Conservation (phyloP, 2,113 vertebrate species). For the Fregetta grallaria region DNA sequence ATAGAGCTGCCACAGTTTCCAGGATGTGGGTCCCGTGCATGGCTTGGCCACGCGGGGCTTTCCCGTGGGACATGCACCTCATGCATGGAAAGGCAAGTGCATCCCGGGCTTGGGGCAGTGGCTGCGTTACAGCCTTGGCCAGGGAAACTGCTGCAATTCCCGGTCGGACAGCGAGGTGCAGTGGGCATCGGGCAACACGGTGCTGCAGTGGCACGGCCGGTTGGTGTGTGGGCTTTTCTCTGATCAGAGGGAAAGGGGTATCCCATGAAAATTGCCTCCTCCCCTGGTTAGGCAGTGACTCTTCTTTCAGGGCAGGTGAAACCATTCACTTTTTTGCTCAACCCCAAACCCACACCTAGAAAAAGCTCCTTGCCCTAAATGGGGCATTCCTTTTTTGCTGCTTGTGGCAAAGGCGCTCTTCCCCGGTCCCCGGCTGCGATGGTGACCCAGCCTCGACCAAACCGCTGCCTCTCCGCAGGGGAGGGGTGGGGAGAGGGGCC, state of each 20-base stretch:
- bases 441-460: not conserved
- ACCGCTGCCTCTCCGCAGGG: not conserved
- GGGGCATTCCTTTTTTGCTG: not conserved
- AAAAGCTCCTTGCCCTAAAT: not conserved
- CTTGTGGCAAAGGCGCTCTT: not conserved
- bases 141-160: not conserved
- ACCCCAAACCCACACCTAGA: accelerated
- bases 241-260: not conserved
- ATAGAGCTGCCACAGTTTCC: not conserved
- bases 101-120: accelerated
- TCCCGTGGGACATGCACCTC: not conserved
- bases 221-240: not conserved
- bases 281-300: not conserved
- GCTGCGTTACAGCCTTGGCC: not conserved
- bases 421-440: not conserved
- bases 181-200: not conserved
- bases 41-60: not conserved
- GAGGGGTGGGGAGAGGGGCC: conserved; percentile 10
- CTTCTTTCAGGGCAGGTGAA: not conserved
- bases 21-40: not conserved
- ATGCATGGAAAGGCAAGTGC: accelerated
- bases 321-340: not conserved
- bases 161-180: accelerated
- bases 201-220: accelerated
- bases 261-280: accelerated